Percentiles rank a stretch among this genome's conserved stretches.
Evolutionary conservation across 2,113 vertebrate genomes (phyloP).

Genomic region (Carettochelys insculpta): DNA sequence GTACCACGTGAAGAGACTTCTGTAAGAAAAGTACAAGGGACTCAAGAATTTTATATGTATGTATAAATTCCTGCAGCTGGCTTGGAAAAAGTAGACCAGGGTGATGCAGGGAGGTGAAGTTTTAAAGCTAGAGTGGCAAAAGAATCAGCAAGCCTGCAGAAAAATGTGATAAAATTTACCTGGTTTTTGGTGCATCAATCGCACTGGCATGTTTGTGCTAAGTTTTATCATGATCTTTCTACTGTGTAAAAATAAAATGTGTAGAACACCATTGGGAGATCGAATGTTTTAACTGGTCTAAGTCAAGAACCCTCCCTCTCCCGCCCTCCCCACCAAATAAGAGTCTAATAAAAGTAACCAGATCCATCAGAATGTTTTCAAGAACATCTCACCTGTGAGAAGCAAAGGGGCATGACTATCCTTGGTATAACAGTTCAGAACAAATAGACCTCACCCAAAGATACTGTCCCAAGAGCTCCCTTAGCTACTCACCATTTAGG

Average conservation of each 20-base stretch:
- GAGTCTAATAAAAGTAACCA: background rate
- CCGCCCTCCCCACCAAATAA: background rate
- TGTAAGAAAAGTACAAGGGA: background rate
- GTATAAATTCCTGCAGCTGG: background rate
- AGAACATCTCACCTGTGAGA: background rate
- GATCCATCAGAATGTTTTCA: background rate
- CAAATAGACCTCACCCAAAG: background rate
- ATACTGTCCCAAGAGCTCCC: background rate
- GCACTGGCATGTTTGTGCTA: background rate
- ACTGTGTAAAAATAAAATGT: background rate
- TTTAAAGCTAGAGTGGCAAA: background rate
- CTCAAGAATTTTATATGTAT: background rate
- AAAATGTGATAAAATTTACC: background rate
- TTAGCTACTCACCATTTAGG: accelerated
- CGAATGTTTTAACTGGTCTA: background rate
- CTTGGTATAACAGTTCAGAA: background rate
- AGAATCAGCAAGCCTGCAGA: background rate
- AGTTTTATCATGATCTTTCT: background rate
- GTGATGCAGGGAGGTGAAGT: background rate
- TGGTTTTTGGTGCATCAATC: background rate
- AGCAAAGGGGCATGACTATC: background rate
- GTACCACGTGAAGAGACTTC: accelerated
- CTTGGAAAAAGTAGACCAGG: background rate
- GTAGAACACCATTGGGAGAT: background rate
- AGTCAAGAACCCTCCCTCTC: background rate